Evolutionary conservation across 2,888 invertebrate species (phyloP), one percentile per base, ranked within the genome.

Genomic region (Rhingia rostrata): DNA sequence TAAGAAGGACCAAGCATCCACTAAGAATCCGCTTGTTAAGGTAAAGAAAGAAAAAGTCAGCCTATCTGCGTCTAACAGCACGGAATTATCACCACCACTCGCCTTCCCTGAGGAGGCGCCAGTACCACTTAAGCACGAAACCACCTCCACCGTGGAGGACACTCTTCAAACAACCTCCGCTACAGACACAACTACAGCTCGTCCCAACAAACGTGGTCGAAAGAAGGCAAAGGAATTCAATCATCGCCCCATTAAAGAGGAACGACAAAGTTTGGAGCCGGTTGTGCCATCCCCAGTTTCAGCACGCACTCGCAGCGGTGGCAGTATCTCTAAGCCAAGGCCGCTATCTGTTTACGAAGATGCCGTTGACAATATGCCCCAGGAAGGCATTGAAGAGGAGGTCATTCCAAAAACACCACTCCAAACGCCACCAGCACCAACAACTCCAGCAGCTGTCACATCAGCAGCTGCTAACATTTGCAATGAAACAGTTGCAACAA

Each of bases 281-380:
- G 49, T 47, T 4, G 80, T 84, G 6, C 87, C 89, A 0, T 72
- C 80, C 1, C 86, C 87, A 30, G 85, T 90, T 1, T 79, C 90
- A 0, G 87, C 89, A 3, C 89, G 90, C 0, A 90, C 90, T 12
- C 89, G 90, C 32, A 86, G 88, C 22, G 85, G 22, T 22, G 22
- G 87, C 7, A 89, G 86, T 78, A 67, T 45, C 0, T 81, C 43
- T 0, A 56, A 69, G 7, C 79, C 87, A 39, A 87, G 88, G 10
- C 63, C 87, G 12, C 87, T 87, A 0, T 92, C 92, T 3, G 88
- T 92, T 6, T 92, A 92, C 80, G 92, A 92, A 86, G 92, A 92
- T 88, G 92, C 92, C 0, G 83, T 91, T 78, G 91, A 89, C 12
- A 86, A 79, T 30, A 47, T 73, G 32, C 69, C 70, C 6, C 45